Evolutionary conservation across 2,797 vertebrate genomes (phyloP).

Genomic region (Chelon labrosus): DNA sequence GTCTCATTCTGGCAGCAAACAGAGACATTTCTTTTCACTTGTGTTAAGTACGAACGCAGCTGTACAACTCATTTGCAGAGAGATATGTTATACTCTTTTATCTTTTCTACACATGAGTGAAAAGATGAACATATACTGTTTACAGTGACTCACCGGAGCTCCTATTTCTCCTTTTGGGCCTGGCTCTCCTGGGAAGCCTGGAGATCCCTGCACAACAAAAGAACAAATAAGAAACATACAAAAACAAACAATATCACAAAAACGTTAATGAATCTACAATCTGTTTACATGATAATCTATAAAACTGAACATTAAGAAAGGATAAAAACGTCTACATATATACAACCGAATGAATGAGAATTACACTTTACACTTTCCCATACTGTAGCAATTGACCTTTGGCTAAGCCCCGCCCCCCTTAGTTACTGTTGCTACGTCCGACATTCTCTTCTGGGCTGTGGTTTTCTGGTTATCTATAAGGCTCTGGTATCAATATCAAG

Average conservation of each 20-base stretch:
- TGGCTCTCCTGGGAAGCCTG: slow-evolving; percentile 85
- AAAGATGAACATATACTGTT: background rate
- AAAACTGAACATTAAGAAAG: too few species aligned
- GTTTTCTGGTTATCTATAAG: too few species aligned
- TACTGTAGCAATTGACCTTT: too few species aligned
- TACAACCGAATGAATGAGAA: background rate
- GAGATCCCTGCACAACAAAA: slow-evolving; percentile 85
- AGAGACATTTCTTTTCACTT: slow-evolving; percentile 2
- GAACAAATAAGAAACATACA: slow-evolving; percentile 6
- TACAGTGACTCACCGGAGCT: slow-evolving; percentile 82
- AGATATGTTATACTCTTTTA: background rate
- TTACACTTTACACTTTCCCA: background rate
- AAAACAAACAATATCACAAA: background rate
- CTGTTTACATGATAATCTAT: too few species aligned
- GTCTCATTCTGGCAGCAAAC: slow-evolving; percentile 19
- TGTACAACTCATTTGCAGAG: background rate
- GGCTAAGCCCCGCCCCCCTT: too few species aligned
- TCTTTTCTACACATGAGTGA: background rate
- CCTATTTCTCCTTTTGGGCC: slow-evolving; percentile 91
- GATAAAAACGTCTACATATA: too few species aligned
- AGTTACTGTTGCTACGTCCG: too few species aligned
- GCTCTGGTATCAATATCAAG: too few species aligned
- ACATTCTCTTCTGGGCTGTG: too few species aligned
- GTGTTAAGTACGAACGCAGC: background rate
- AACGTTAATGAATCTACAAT: background rate